phyloP scores from a whole-genome alignment of 2,113 vertebrate genomes.

The Phaetusa simplex region DNA sequence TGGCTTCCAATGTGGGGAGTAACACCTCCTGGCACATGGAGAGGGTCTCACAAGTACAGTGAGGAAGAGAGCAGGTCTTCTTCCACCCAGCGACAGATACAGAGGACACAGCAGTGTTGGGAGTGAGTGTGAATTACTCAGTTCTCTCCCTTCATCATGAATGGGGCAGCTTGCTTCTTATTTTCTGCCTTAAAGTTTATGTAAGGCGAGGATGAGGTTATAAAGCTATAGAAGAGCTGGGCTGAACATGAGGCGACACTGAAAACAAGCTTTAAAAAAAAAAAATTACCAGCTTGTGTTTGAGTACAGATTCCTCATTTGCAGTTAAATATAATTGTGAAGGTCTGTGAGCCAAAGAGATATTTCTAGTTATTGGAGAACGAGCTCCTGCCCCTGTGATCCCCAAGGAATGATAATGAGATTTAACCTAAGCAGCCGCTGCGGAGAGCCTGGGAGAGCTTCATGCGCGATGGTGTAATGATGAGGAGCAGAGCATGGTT shows the following conservation, averaged over 20 bases:
- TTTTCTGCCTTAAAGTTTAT: not conserved
- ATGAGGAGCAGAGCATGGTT: not conserved
- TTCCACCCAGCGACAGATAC: accelerated
- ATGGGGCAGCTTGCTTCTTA: not conserved
- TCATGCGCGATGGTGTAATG: not conserved
- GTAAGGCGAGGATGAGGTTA: not conserved
- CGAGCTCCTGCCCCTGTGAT: constrained; percentile 49
- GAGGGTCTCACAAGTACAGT: not conserved
- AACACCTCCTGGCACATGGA: accelerated
- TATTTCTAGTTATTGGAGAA: constrained; percentile 57
- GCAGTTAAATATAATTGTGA: constrained; percentile 66
- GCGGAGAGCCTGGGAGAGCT: not conserved
- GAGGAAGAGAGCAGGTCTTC: not conserved
- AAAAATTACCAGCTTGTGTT: constrained; percentile 49
- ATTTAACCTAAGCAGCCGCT: constrained; percentile 34
- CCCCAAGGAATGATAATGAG: constrained; percentile 62
- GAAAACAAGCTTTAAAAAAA: constrained; percentile 44
- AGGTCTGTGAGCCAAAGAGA: constrained; percentile 54
- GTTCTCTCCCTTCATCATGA: not conserved
- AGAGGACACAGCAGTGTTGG: not conserved
- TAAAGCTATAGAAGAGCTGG: not conserved
- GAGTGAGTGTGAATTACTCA: not conserved
- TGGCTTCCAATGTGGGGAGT: not conserved
- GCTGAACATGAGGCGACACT: constrained; percentile 34
- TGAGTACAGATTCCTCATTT: constrained; percentile 63